Evolutionary conservation across 2,888 invertebrate species (phyloP).

Genomic region (Seira ritae): DNA sequence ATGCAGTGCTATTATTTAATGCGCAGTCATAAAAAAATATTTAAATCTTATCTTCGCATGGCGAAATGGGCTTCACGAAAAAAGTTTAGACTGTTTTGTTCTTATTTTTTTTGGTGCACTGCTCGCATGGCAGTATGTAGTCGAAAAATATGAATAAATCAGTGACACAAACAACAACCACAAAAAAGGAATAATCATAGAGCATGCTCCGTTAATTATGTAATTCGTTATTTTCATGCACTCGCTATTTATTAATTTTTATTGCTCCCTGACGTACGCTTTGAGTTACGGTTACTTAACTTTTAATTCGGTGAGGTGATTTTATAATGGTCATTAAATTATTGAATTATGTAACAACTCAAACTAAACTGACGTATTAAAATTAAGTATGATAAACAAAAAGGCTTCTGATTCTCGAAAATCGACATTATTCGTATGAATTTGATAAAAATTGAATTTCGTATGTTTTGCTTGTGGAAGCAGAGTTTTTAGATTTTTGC

Average conservation of each 20-base stretch:
- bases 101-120: neutral
- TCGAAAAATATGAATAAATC: conserved; percentile 25
- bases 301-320: conserved; percentile 31
- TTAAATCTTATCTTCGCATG: no score
- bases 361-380: no score
- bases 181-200: conserved; percentile 39
- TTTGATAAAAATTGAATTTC: no score
- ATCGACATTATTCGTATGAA: no score
- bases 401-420: no score
- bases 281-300: conserved; percentile 37
- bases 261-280: neutral
- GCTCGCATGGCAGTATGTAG: neutral
- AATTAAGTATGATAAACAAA: no score
- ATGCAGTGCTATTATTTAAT: no score
- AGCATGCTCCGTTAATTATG: conserved; percentile 54
- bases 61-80: no score
- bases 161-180: conserved; percentile 38
- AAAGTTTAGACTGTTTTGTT: neutral
- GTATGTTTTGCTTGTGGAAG: no score
- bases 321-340: neutral
- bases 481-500: no score
- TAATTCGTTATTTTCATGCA: conserved; percentile 11
- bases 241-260: neutral
- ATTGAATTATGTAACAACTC: no score
- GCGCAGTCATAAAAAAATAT: no score